Evolutionary conservation across 2,797 vertebrate species (phyloP).

Genomic region (Darevskia nairensis): DNA sequence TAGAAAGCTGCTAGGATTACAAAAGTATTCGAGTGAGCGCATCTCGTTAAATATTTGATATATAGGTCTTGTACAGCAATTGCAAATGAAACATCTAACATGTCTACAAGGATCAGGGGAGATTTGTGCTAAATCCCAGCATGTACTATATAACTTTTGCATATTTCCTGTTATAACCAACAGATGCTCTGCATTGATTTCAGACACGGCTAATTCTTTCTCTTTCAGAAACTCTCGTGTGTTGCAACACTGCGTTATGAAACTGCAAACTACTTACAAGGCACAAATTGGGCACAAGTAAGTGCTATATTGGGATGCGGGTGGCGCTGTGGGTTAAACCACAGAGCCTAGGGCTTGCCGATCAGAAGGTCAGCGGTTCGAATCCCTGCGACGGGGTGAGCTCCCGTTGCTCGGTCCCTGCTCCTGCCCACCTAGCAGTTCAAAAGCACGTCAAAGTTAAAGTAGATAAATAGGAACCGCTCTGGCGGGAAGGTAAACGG

Average conservation of each 20-base stretch:
- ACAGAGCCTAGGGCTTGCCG: too few relatives aligned
- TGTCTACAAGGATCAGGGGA: slow-evolving; percentile 41
- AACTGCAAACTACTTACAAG: background rate
- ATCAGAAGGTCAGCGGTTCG: too few relatives aligned
- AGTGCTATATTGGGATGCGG: too few relatives aligned
- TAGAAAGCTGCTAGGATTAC: slow-evolving; percentile 18
- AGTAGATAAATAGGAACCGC: too few relatives aligned
- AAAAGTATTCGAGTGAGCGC: slow-evolving; percentile 7
- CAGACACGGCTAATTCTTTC: slow-evolving; percentile 32
- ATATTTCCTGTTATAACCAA: slow-evolving; percentile 47
- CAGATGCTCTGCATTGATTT: slow-evolving; percentile 59
- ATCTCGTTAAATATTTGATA: slow-evolving; percentile 51
- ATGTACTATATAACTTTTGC: slow-evolving; percentile 40
- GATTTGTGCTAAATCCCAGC: slow-evolving; percentile 55
- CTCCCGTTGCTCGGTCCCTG: too few relatives aligned
- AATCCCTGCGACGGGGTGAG: too few relatives aligned
- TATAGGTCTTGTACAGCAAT: slow-evolving; percentile 24
- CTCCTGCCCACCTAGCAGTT: too few relatives aligned
- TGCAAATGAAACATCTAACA: slow-evolving; percentile 37
- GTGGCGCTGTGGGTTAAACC: too few relatives aligned
- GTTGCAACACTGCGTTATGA: slow-evolving; percentile 20
- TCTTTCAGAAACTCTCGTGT: slow-evolving; percentile 33
- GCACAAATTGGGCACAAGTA: too few relatives aligned
- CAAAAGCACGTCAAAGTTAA: too few relatives aligned
- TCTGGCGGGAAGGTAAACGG: too few relatives aligned